A percentile compares a stretch with the other conserved stretches of the same genome.
Evolutionary conservation across 2,113 vertebrate species (phyloP).

Genomic region (Bufo bufo): DNA sequence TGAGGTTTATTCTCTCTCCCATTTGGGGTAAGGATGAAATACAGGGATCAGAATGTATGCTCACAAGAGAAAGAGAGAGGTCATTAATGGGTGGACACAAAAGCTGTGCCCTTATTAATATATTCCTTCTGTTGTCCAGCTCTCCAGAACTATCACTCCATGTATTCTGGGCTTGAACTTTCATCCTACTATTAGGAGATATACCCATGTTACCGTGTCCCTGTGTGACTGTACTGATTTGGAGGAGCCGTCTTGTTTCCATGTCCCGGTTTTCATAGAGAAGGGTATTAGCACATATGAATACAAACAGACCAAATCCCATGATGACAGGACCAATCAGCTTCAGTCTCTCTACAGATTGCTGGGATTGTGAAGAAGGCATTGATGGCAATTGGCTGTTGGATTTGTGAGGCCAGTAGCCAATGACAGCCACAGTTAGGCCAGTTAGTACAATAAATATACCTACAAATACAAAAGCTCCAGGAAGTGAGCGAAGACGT

Average conservation of each 20-base stretch:
- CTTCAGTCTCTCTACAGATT: conserved; percentile 86
- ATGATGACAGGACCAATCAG: conserved; percentile 93
- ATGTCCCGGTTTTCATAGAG: conserved; percentile 95
- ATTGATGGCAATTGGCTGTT: conserved; percentile 61
- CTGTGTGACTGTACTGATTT: conserved; percentile 63
- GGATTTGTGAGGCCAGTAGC: conserved; percentile 88
- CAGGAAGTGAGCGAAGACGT: conserved; percentile 87
- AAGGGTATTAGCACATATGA: conserved; percentile 97
- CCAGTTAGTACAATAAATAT: conserved; percentile 86
- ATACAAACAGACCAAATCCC: conserved; percentile 95
- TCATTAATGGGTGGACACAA: conserved; percentile 54
- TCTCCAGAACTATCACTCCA: conserved; percentile 56
- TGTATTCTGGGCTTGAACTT: conserved; percentile 28
- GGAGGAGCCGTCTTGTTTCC: conserved; percentile 89
- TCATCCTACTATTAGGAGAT: not conserved
- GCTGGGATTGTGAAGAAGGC: conserved; percentile 52
- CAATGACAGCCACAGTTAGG: conserved; percentile 86
- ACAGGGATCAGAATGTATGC: conserved; percentile 71
- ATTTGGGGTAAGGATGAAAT: conserved; percentile 51
- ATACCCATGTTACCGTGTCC: not conserved
- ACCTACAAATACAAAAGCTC: conserved; percentile 88
- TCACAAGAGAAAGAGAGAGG: conserved; percentile 70
- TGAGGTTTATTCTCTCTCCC: not conserved
- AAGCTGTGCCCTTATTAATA: conserved; percentile 55
- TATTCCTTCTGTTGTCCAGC: conserved; percentile 48